Percentiles rank a stretch among this genome's conserved stretches.
phyloP scores from a whole-genome alignment of 92 coral and sea anemone species.

The Montipora capitata region DNA sequence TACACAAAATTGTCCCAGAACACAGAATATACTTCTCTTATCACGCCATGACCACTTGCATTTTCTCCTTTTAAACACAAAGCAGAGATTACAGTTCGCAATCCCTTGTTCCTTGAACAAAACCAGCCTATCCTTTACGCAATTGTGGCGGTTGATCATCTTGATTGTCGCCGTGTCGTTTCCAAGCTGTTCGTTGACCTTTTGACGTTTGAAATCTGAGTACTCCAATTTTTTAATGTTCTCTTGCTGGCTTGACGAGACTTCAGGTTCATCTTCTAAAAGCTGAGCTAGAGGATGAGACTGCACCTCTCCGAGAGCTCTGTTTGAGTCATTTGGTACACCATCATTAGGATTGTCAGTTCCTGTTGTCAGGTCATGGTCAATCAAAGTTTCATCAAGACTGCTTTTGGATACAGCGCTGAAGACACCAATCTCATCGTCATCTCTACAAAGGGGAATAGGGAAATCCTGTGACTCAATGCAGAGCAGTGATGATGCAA shows the following conservation, averaged over 20 bases:
- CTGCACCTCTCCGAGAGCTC: constrained; percentile 2
- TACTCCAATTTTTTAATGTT: background rate
- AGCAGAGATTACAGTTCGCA: constrained; percentile 16
- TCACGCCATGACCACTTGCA: constrained; percentile 77
- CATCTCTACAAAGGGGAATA: constrained; percentile 37
- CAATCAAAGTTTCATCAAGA: background rate
- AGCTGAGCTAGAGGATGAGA: constrained; percentile 22
- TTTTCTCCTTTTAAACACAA: constrained; percentile 65
- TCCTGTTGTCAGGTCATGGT: too few species aligned
- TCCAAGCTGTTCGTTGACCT: constrained; percentile 5
- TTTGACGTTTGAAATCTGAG: constrained; percentile 13
- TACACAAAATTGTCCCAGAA: constrained; percentile 15
- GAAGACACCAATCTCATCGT: constrained; percentile 38
- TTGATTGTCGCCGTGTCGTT: background rate
- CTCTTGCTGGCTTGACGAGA: constrained; percentile 19
- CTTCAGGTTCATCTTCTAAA: constrained; percentile 40
- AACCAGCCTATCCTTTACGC: constrained; percentile 55
- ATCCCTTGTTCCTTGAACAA: constrained; percentile 51
- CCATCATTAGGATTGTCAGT: background rate
- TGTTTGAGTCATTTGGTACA: background rate
- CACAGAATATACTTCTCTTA: constrained; percentile 68
- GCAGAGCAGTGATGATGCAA: constrained; percentile 22
- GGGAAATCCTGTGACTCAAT: constrained; percentile 20
- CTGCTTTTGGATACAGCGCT: constrained; percentile 19
- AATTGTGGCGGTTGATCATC: constrained; percentile 48